phyloP scores from a whole-genome alignment of 2,797 vertebrate genomes.

The Thamnophis elegans region DNA sequence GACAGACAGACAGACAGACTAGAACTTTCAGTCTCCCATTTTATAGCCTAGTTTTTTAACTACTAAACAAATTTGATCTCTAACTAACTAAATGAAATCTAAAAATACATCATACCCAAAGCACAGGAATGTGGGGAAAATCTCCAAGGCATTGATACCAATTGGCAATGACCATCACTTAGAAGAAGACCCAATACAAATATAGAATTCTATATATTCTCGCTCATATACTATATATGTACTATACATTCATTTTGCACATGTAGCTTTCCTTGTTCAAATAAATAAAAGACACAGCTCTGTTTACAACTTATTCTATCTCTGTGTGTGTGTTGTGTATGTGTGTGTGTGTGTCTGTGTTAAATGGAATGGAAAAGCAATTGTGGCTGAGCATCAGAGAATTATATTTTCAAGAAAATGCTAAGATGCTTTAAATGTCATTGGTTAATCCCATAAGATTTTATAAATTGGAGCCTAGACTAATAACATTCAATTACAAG shows the following conservation, averaged over 20 bases:
- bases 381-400: neutral
- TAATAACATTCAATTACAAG: neutral
- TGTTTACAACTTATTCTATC: no score
- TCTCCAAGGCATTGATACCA: neutral
- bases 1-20: no score
- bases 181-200: no score
- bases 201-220: neutral
- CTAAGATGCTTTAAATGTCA: neutral
- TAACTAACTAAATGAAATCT: no score
- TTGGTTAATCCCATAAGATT: neutral
- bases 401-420: neutral
- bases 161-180: neutral
- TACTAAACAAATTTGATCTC: neutral
- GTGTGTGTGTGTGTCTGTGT: no score
- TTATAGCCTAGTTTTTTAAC: neutral
- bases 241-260: neutral
- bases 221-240: neutral
- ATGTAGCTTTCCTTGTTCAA: no score
- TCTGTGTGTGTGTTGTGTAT: no score
- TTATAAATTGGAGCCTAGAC: neutral
- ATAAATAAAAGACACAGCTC: no score
- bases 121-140: no score
- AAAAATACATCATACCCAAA: no score
- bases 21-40: neutral
- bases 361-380: neutral